Percentiles rank a stretch among this genome's conserved stretches.
Evolutionary conservation across 2,797 vertebrate genomes (phyloP).

Genomic region (Furcifer pardalis): DNA sequence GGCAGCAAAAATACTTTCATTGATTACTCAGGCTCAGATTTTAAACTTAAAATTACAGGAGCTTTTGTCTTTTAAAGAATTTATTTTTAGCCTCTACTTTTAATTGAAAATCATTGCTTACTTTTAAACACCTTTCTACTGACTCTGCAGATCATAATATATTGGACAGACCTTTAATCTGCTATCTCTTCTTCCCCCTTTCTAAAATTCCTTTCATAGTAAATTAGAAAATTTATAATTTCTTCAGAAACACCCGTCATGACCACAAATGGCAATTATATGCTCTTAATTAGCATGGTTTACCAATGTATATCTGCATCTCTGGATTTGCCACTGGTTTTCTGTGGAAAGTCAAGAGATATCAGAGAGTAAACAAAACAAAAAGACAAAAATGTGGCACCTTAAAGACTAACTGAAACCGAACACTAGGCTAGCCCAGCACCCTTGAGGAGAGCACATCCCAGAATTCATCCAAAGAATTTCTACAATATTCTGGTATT

Average conservation of each 20-base stretch:
- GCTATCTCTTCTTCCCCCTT: constrained; percentile 1
- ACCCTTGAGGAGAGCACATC: neutral
- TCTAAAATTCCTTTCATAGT: constrained; percentile 45
- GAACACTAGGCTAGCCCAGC: neutral
- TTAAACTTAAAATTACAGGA: constrained; percentile 82
- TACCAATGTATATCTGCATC: neutral
- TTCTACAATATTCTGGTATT: neutral
- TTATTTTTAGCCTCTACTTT: constrained; percentile 79
- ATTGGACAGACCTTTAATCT: constrained; percentile 27
- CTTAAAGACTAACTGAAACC: too few species aligned
- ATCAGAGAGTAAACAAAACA: too few species aligned
- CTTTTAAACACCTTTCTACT: constrained; percentile 69
- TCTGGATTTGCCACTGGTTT: neutral
- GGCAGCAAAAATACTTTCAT: constrained; percentile 84
- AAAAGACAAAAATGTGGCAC: too few species aligned
- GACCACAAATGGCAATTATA: neutral
- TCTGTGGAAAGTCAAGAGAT: neutral
- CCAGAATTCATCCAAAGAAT: neutral
- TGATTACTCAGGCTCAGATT: constrained; percentile 79
- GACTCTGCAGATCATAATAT: constrained; percentile 56
- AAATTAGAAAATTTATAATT: constrained; percentile 52
- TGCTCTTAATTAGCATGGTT: neutral
- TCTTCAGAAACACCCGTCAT: constrained; percentile 2
- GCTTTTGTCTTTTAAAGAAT: constrained; percentile 70
- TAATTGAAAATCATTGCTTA: constrained; percentile 47